phyloP scores from a whole-genome alignment of 2,888 invertebrate genomes.

The Horisme vitalbata region DNA sequence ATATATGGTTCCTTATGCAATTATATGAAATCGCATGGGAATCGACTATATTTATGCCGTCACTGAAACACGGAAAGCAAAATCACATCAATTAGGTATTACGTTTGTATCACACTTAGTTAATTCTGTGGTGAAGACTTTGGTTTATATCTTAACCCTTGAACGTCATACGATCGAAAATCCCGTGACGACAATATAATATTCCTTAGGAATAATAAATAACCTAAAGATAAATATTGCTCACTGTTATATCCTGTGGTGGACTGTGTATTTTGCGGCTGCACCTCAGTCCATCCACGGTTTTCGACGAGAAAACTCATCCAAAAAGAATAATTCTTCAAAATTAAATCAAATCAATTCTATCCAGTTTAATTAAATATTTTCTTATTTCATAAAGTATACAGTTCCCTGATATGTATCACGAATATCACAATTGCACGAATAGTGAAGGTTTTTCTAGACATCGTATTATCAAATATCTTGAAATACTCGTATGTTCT shows the following conservation, averaged over 20 bases:
- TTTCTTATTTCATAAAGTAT: no score
- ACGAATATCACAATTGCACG: no score
- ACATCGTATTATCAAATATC: no score
- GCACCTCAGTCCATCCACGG: no score
- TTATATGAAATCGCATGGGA: constrained; percentile 3
- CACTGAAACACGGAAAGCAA: neutral
- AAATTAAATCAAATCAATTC: no score
- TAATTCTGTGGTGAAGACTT: neutral
- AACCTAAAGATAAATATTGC: neutral
- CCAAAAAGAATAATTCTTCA: no score
- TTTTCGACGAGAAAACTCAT: no score
- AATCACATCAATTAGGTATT: neutral
- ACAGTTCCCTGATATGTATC: no score
- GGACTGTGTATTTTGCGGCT: no score
- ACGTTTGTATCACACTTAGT: neutral
- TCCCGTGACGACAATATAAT: neutral
- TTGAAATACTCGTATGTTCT: neutral
- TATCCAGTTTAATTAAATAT: no score
- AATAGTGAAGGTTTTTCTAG: no score
- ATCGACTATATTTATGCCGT: neutral
- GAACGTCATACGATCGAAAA: neutral
- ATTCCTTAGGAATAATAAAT: neutral
- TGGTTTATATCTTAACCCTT: neutral
- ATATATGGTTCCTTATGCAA: constrained; percentile 8
- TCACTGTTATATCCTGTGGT: no score